A percentile compares a stretch with the other conserved stretches of the same genome.
These are phyloP conservation scores for Embidobia sp. DNA, from an alignment of 2,888 invertebrate species.

Conservation along the genomic window DNA sequence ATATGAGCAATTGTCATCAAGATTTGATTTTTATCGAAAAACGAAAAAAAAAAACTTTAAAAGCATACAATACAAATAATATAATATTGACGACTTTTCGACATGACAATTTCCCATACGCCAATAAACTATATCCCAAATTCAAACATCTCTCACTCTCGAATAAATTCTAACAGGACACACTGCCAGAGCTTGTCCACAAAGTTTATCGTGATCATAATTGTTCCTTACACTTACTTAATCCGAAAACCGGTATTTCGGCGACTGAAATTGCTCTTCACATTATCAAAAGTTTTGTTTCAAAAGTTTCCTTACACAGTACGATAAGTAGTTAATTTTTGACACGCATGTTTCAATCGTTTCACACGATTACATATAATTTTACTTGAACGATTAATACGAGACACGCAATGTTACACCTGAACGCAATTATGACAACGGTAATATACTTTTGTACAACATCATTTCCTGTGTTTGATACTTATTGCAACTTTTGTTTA, in stretches of 20 bases:
- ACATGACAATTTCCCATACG: conserved; percentile 62
- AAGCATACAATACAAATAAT: neutral
- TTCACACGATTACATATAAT: conserved; percentile 19
- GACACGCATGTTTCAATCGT: conserved; percentile 1
- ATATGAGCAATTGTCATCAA: conserved; percentile 46
- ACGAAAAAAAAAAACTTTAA: no score
- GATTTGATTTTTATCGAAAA: no score
- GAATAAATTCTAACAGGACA: conserved; percentile 36
- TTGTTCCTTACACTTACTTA: conserved; percentile 49
- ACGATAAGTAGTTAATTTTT: neutral
- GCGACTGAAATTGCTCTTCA: neutral
- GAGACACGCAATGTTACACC: conserved; percentile 15
- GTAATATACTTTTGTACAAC: conserved; percentile 6
- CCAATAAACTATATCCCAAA: conserved; percentile 74
- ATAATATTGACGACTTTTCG: conserved; percentile 28
- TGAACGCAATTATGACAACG: conserved; percentile 22
- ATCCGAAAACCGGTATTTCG: conserved; percentile 38
- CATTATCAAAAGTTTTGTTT: neutral
- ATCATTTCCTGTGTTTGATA: no score
- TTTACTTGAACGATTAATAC: conserved; percentile 23
- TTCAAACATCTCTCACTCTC: conserved; percentile 61
- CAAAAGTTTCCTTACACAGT: neutral
- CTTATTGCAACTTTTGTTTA: no score
- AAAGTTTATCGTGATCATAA: conserved; percentile 66
- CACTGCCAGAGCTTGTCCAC: conserved; percentile 67